Base-by-base conservation (phyloP, 2,113 vertebrate genomes). In the Cercocebus atys region DNA sequence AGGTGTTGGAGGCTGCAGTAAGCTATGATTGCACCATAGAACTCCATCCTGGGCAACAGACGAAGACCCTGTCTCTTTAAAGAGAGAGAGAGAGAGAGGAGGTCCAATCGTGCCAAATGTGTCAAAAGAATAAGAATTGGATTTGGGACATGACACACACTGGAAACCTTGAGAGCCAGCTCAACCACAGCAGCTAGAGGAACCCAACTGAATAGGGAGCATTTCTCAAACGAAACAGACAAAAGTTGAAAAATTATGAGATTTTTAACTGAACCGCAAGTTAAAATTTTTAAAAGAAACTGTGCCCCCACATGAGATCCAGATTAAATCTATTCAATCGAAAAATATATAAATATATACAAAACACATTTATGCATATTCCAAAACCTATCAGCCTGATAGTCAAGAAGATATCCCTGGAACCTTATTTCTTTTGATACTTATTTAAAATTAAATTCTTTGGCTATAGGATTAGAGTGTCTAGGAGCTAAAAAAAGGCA, bases 401-500 rank as follows among this genome's bases (percentile, higher is more conserved):
- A 64, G 45, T 64, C 38, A 90, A 66, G 55, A 97, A 79, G 43
- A 23, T 86, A 80, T 73, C 70, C 57, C 68, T 25, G 5, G 40
- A 96, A 84, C 12, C 22, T 47, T 57, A 66, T 81, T 91, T 86
- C 64, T 92, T 92, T 90, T 59, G 50, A 93, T 59, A 94, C 3
- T 66, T 88, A 80, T 61, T 95, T 91, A 92, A 72, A 96, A 83
- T 95, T 94, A 97, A 94, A 92, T 92, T 95, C 50, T 93, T 94
- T 96, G 87, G 90, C 76, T 95, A 78, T 7, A 79, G 32, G 38
- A 95, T 18, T 81, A 30, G 64, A 82, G 47, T 38, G 47, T 80
- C 76, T 94, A 91, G 45, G 45, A 92, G 70, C 66, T 90, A 43
- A 88, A 95, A 93, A 57, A 88, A 84, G 50, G 68, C 76, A 89